Base-by-base conservation (phyloP, 2,888 invertebrate genomes). In the Brachypalpus laphriformis region DNA sequence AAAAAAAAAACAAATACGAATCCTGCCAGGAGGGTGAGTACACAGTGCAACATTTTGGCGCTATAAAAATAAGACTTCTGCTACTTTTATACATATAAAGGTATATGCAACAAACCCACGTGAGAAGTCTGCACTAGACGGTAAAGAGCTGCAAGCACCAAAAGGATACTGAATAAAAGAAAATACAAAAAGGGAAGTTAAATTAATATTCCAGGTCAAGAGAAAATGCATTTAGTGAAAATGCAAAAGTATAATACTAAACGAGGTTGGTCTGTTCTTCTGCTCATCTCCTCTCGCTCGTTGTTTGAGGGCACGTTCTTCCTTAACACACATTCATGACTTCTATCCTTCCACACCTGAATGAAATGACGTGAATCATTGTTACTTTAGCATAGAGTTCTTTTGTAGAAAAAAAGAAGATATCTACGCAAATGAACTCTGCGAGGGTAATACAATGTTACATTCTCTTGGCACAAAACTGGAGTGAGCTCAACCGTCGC, bases 121-220 rank as follows among this genome's bases (percentile, higher is more conserved):
- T 80, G 74, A 74, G 74, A 51, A 59, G 66, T 80, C 63, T 83
- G 68, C 61, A 54, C 68, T 57, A 77, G 45, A 77, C 82, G 25
- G 65, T 37, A 22, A 45, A 42, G 40, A 9, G 31, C 16, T 5
- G n/a, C n/a, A n/a, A n/a, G n/a, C n/a, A 51, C 56, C 49, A 68
- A 75, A 74, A 63, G 61, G 37, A 56, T 18, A 75, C 40, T 14
- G 5, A 59, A 49, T 37, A 65, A 57, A 66, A 42, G n/a, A 25
- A 63, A 31, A 31, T 14, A n/a, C 25, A 34, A 74, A 45, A 51
- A 37, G 54, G 28, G 37, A 74, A 85, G 85, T 85, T 82, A 77
- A 86, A 82, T 86, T 82, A 86, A 86, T 86, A 86, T 86, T 82
- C 86, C 86, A 86, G 86, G 86, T 86, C 86, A 86, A 86, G 86